phyloP scores from a whole-genome alignment of 2,113 vertebrate species.

The Anser cygnoides region DNA sequence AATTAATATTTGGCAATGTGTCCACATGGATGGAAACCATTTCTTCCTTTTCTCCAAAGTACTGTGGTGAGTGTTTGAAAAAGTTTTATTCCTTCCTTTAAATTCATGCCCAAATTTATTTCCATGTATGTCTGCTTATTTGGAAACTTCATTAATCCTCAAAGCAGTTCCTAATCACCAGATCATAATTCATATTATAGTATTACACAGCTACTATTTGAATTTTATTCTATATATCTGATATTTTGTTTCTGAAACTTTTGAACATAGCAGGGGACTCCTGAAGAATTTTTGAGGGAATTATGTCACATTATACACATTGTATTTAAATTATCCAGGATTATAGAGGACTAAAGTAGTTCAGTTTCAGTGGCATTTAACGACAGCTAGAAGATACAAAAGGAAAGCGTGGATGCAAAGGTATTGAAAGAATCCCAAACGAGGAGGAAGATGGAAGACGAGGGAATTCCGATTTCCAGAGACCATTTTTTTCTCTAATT shows the following conservation, averaged over 20 bases:
- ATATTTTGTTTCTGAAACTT: neutral
- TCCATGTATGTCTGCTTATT: fast-evolving
- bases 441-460: neutral
- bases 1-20: neutral
- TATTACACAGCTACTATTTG: neutral
- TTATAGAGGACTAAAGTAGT: neutral
- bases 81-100: neutral
- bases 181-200: neutral
- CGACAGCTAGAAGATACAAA: neutral
- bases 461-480: neutral
- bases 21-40: neutral
- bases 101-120: neutral
- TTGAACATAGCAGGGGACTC: neutral
- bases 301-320: neutral
- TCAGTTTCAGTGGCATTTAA: neutral
- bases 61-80: neutral
- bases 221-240: neutral
- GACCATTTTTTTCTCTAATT: neutral
- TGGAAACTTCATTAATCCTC: neutral
- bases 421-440: neutral
- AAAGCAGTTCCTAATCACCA: neutral
- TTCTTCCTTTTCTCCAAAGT: neutral
- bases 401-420: neutral
- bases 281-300: neutral
- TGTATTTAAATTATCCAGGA: neutral